phyloP scores from a whole-genome alignment of 2,797 vertebrate species.

The Cottoperca gobio region DNA sequence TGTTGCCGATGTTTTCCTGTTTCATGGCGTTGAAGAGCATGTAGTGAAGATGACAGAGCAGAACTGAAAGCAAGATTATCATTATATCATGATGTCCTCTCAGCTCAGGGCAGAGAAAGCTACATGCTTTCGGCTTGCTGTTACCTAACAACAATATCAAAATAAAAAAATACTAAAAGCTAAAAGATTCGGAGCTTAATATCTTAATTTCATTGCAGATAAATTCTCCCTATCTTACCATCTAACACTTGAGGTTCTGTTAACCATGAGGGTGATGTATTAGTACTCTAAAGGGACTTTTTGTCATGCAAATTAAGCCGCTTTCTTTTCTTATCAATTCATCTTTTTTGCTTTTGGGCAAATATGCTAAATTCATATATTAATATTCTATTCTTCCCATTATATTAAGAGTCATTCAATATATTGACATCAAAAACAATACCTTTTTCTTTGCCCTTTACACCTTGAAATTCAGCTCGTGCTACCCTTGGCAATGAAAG shows the following conservation, averaged over 20 bases:
- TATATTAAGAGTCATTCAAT: conserved; percentile 61
- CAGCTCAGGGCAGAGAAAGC: conserved; percentile 31
- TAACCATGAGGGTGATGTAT: conserved; percentile 62
- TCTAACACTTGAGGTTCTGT: conserved; percentile 57
- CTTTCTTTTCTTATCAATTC: conserved; percentile 74
- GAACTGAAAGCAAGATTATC: conserved; percentile 60
- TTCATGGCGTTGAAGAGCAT: conserved; percentile 48
- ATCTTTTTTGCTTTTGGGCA: conserved; percentile 78
- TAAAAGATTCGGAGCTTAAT: conserved; percentile 33
- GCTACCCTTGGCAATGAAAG: conserved; percentile 63
- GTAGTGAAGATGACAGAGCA: conserved; percentile 58
- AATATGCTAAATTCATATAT: conserved; percentile 75
- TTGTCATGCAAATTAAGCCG: conserved; percentile 75
- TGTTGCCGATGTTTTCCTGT: conserved; percentile 56
- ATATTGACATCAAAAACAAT: conserved; percentile 66
- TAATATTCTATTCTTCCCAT: conserved; percentile 73
- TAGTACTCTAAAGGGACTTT: conserved; percentile 64
- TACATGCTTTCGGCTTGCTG: conserved; percentile 17
- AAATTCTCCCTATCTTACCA: conserved; percentile 63
- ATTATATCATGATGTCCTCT: conserved; percentile 57
- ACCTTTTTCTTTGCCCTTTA: conserved; percentile 51
- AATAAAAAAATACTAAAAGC: conserved; percentile 46
- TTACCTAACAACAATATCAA: conserved; percentile 35
- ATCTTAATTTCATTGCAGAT: conserved; percentile 48
- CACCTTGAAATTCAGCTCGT: conserved; percentile 47